Base-by-base conservation (phyloP, 1,140 invertebrate genomes). In the Venturia canescens region DNA sequence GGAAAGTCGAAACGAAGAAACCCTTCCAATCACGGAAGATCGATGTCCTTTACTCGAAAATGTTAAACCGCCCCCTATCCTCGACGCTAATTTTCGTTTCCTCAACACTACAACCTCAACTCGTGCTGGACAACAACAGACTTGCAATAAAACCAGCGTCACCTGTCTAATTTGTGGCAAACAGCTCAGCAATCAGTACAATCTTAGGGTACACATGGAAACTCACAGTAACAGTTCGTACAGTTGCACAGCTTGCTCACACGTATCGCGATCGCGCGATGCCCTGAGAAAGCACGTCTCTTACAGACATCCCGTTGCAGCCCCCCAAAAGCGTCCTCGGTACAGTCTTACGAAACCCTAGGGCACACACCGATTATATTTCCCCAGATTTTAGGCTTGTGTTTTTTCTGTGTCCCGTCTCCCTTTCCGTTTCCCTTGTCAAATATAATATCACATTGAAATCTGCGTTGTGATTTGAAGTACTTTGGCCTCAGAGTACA, bases 141-240 rank as follows among this genome's bases (percentile, higher is more conserved):
- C 83, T 72, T 90, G 89, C 26, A 92, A 92, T 48, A 93, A 93
- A 85, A 89, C 92, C 15, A 93, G 91, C 87, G 94, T 94, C n/a
- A 95, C 95, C n/a, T 97, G 97, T 90, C 94, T 95, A 78, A 94
- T 97, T 50, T 97, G 97, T 91, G 95, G 96, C 84, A 97, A 97
- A 90, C 96, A 97, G 80, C 92, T 97, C 44, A 97, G 96, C 90
- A 97, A 97, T 92, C 96, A 97, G 88, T 98, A 98, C 90, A 98
- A 98, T 91, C 91, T 97, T 84, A 93, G 96, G 66, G 96, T 98
- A 82, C 97, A 97, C 87, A 95, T 97, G 94, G 97, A 97, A 88
- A 97, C 96, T 18, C 96, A 97, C 88, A 96, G 96, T 86, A 96
- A 97, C 84, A 95, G 96, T 80, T 94, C 95, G 77, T 95, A 93